Evolutionary conservation across 2,797 vertebrate species (phyloP), one percentile per base, ranked within the genome.

Genomic region (Anguilla megastoma): DNA sequence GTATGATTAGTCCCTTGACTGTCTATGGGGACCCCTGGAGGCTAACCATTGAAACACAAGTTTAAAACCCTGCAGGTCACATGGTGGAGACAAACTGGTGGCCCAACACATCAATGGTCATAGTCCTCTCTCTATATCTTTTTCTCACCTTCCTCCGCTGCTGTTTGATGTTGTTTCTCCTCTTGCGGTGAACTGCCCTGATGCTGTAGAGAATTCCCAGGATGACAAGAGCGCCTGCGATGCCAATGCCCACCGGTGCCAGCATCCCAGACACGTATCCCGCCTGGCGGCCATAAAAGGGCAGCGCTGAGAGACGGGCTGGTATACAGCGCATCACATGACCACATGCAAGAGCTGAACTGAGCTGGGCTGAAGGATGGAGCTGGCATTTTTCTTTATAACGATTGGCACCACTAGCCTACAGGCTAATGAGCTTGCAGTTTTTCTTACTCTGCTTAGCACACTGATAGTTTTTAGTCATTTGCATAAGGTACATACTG

Each of bases 191-290:
- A 95, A 99, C 97, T 84, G 97, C 95, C 93, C 98, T 97, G 88
- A 99, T 96, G 95, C 98, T 98, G 95, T 99, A 99, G 86, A 99
- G 97, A 0, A 97, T 97, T n/a, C 97, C 98, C 0, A 99, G 95
- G 88, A 99, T 98, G 30, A 99, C 96, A 90, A 99, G 96, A 89
- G 98, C 99, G 85, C 98, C 98, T 0, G 97, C 97, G 86, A 99
- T 98, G 36, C 99, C 98, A 0, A 99, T 98, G 60, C 97, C 98
- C 7, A 99, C 97, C 0, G 98, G 99, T 86, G 97, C 98, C 96
- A 99, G 92, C 98, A 99, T 99, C 48, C 98, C 98, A 0, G 98
- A 99, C 95, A 99, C 97, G 87, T 99, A 98, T 1, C 98, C 98
- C 0, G 98, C 99, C 99, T 7, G 16, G 54, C 54, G 36, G 33